Evolutionary conservation across 2,888 invertebrate species (phyloP), one percentile per base, ranked within the genome.

Genomic region (Eupithecia dodoneata): DNA sequence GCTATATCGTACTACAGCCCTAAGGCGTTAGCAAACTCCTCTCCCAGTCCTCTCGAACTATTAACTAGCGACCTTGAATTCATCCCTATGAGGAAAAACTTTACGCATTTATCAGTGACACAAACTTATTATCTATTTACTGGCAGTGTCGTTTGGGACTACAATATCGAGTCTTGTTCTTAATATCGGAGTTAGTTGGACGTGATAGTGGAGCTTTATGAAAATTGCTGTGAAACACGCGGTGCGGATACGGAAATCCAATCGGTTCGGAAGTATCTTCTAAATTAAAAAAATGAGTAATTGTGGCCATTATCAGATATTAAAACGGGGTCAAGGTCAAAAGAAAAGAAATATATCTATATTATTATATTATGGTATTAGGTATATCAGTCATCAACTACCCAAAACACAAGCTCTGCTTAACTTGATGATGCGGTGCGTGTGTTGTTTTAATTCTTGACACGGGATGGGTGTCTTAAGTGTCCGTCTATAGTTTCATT

Each of bases 101-200:
- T 82, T 80, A 78, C 80, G 73, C 82, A 82, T 82, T 82, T 80
- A 76, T 82, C 82, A 82, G 79, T 81, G 80, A 79, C 75, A 79
- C 76, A 49, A 81, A 82, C 80, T 80, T 82, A 81, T 82, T 82
- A 81, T 81, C 81, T 82, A 82, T 80, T 81, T 82, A 80, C 76
- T 80, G 73, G 72, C 78, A 75, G 78, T 79, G 80, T 77, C 81
- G 74, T 78, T 79, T 69, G 75, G 76, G 78, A 79, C 76, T 75
- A 69, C 75, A 73, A 74, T 78, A 77, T 79, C 71, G 73, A 76
- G 72, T 76, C 69, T 42, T 44, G 18, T 71, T 71, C 55, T 42
- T 74, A 67, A 41, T 67, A 66, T 47, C 44, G 41, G 41, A 76
- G 63, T 76, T 73, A 76, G 69, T 76, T 73, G 42, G 47, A 76